Evolutionary conservation across 23 tunicate species (phyloP), one percentile per base, ranked within the genome.

Genomic region (Ascidia mentula): DNA sequence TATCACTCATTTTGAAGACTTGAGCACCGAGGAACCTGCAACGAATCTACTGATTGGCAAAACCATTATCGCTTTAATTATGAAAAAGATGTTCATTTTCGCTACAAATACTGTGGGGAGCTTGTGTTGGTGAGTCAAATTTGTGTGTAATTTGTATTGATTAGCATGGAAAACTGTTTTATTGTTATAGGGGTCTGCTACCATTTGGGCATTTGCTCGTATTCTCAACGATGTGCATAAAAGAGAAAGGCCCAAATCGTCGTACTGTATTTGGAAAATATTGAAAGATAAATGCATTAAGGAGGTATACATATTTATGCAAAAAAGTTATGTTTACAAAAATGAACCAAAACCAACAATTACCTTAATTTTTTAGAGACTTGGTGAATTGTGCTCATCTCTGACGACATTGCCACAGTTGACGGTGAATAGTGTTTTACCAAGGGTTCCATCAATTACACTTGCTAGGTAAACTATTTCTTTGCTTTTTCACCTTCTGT

Each of bases 161-260:
- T 5, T 28, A 53, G 13, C 65, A 6, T 53, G 22, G 13, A 26
- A 42, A 20, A 9, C 7, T 53, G 4, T 3, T 6, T 53, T 53
- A 20, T 53, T 53, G 65, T 53, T 53, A 26, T 53, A 53, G 65
- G 65, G 65, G 22, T 53, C 65, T 53, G 65, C 65, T 53, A 53
- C 65, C 22, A 28, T 53, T 3, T 53, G 65, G 65, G 65, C 65
- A 20, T 26, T 53, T 53, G 65, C 65, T 20, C 65, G 65, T 53
- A 20, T 20, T 9, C 22, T 53, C 65, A 53, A 53, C 24, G 65
- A 53, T 53, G 1, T 53, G 1, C 65, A 53, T 9, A 6, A 53
- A 6, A 53, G 7, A 53, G 24, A 53, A 3, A 53, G 13, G 13
- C 65, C 65, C 1, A 6, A 53, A 9, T 53, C 65, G 22, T 5